A percentile compares a stretch with the other conserved stretches of the same genome.
Evolutionary conservation across 2,797 vertebrate genomes (phyloP).

Genomic region (Eupleurogrammus muticus): DNA sequence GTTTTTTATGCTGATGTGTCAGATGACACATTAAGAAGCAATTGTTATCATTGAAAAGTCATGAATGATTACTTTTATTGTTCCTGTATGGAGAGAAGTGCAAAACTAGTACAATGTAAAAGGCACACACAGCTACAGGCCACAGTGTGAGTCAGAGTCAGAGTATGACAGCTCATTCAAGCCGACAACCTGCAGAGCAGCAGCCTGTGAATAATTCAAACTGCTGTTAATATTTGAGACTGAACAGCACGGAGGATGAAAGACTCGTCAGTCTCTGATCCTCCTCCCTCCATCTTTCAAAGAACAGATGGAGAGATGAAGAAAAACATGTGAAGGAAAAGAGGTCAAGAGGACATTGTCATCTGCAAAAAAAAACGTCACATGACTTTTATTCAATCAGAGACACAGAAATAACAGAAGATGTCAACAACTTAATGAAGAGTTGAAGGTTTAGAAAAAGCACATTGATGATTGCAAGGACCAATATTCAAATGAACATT

Average conservation of each 20-base stretch:
- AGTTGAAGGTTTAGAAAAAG: too few relatives aligned
- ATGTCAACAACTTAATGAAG: too few relatives aligned
- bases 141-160: not conserved
- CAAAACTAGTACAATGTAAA: not conserved
- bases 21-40: not conserved
- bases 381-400: not conserved
- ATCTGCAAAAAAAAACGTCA: constrained; percentile 9
- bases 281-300: constrained; percentile 11
- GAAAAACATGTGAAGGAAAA: not conserved
- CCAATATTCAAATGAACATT: too few relatives aligned
- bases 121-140: not conserved
- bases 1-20: not conserved
- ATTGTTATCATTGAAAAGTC: not conserved
- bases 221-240: constrained; percentile 73
- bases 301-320: constrained; percentile 18
- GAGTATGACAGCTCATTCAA: constrained; percentile 44
- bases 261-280: constrained; percentile 62
- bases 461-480: too few relatives aligned
- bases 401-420: too few relatives aligned
- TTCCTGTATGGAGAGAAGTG: not conserved
- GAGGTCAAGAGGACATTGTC: constrained; percentile 3
- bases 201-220: constrained; percentile 70
- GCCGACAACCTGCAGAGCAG: constrained; percentile 29
- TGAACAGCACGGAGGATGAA: constrained; percentile 63
- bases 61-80: not conserved